phyloP scores from a whole-genome alignment of 1,140 invertebrate species.

The Drosophila parabipectinata region DNA sequence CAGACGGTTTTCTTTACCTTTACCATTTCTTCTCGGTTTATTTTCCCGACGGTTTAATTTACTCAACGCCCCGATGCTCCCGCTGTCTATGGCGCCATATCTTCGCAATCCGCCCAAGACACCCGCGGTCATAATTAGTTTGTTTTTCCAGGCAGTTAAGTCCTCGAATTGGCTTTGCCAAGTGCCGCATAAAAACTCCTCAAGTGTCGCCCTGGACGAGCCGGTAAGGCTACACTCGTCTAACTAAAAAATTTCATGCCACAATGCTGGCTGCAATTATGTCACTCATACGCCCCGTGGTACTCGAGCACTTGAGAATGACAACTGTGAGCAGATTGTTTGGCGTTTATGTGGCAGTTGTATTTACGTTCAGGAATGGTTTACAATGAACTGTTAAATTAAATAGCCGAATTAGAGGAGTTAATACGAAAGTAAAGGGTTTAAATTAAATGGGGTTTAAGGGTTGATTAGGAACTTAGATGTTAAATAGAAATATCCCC shows the following conservation, averaged over 20 bases:
- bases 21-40: slow-evolving; percentile 40
- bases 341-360: slow-evolving; percentile 18
- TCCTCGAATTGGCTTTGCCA: slow-evolving; percentile 64
- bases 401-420: neutral
- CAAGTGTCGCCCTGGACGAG: slow-evolving; percentile 33
- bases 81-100: slow-evolving; percentile 6
- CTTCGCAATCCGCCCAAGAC: slow-evolving; percentile 33
- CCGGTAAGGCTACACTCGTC: neutral
- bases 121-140: slow-evolving; percentile 80
- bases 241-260: slow-evolving; percentile 33
- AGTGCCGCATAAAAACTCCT: slow-evolving; percentile 50
- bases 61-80: slow-evolving; percentile 47
- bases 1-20: slow-evolving; percentile 37
- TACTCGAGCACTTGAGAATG: slow-evolving; percentile 5
- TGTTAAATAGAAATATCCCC: neutral
- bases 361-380: neutral
- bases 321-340: slow-evolving; percentile 15
- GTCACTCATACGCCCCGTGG: slow-evolving; percentile 58
- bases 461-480: neutral
- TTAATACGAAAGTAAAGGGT: slow-evolving; percentile 4
- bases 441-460: slow-evolving; percentile 18
- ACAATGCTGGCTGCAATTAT: slow-evolving; percentile 55
- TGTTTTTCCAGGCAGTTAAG: slow-evolving; percentile 79
- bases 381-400: slow-evolving; percentile 6
- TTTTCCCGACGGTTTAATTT: slow-evolving; percentile 76